Percentiles rank a stretch among this genome's conserved stretches.
These are phyloP conservation scores for Siniperca obscura DNA, from an alignment of 2,797 vertebrate species.

Conservation along the genomic window DNA sequence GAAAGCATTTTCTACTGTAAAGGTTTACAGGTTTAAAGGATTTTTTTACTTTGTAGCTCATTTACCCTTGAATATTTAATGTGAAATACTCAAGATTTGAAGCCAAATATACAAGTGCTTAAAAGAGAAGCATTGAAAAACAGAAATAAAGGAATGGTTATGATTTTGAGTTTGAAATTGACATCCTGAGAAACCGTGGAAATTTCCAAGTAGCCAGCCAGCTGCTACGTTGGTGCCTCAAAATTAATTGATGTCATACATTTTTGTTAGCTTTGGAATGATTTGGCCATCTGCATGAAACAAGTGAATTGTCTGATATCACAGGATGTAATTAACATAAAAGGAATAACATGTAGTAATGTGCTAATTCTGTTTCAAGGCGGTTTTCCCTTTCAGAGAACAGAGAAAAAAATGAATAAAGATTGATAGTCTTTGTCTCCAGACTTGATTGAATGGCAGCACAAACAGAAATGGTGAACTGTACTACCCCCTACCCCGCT, in stretches of 20 bases:
- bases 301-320: conserved; percentile 12
- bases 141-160: not conserved
- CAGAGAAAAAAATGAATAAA: conserved; percentile 26
- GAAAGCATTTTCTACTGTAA: too few species aligned
- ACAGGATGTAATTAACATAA: conserved; percentile 20
- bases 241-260: not conserved
- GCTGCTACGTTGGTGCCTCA: not conserved
- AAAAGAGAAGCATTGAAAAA: not conserved
- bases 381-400: conserved; percentile 9
- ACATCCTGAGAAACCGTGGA: conserved; percentile 4
- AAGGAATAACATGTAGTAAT: conserved; percentile 5
- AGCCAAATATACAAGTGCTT: too few species aligned
- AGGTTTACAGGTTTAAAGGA: too few species aligned
- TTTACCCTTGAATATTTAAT: too few species aligned
- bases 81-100: not conserved
- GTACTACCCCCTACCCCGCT: conserved; percentile 43
- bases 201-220: not conserved
- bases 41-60: too few species aligned
- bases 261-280: conserved; percentile 4
- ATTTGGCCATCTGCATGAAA: conserved; percentile 22
- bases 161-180: conserved; percentile 1
- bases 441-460: conserved; percentile 55
- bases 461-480: conserved; percentile 51
- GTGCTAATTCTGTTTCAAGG: not conserved
- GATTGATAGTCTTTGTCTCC: conserved; percentile 31